Base-by-base conservation (phyloP, 2,888 invertebrate genomes). In the Tryphoninae sp. region DNA sequence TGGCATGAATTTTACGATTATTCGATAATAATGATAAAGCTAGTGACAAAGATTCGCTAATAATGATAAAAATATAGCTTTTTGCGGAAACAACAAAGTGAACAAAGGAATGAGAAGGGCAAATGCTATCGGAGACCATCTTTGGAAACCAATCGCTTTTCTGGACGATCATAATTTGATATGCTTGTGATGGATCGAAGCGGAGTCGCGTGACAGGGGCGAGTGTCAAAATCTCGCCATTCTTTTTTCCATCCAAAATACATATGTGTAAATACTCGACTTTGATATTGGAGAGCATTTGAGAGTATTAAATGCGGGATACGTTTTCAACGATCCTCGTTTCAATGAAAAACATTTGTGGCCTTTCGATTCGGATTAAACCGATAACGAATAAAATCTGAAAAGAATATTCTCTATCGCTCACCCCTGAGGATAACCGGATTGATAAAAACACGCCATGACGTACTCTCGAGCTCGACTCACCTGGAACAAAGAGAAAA, bases 401-500 rank as follows among this genome's bases (percentile, higher is more conserved):
- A 33, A 49, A 59, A 61, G 9, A 45, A 51, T n/a, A 6, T 33
- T 33, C 33, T 33, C 7, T 33, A 33, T 33, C 33, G 33, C 33
- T 33, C 33, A 33, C 33, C 33, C 33, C 33, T 33, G 8, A 23
- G 3, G 42, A 7, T 9, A 51, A 40, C 33, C 6, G 33, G 33
- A 33, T 33, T 33, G 33, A 33, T 33, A 4, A 16, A 13, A 51
- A 58, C 49, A 49, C 19, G 19, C n/a, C 11, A 2, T 6, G 40
- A 26, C n/a, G 42, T 26, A 33, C 61, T 55, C 45, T 19, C 59
- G 2, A 67, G 8, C 55, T 62, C 19, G 68, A 79, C 82, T 82
- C 53, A 82, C 82, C 82, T 82, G 82, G 23, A 82, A 82, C 68
- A 82, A n/a, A 55, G 11, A n/a, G 51, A 53, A 61, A 8, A 40